Base-by-base conservation (phyloP, 1,140 invertebrate genomes). In the Augochlora pura region DNA sequence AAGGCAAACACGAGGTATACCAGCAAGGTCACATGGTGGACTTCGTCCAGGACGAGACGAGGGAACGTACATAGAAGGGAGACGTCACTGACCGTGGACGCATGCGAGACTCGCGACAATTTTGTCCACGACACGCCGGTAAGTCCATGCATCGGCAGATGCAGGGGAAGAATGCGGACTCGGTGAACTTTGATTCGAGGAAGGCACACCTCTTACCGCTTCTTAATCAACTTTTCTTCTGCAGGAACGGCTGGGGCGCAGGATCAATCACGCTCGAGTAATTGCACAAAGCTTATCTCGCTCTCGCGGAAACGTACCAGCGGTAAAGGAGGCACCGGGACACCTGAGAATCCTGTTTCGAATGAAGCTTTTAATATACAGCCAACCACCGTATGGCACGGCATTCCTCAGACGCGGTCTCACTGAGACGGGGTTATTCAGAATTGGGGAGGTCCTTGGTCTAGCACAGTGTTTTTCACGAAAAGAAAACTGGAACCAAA, bases 61-160 rank as follows among this genome's bases (percentile, higher is more conserved):
- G 74, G 49, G 78, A 83, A 57, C 81, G 32, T 68, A 69, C 62
- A 60, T 76, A 76, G 67, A 63, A 79, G 54, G 70, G 52, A 81
- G 78, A 84, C 86, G 85, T 87, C 82, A 87, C 85, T 87, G 82
- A 86, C 84, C 85, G 84, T 80, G 65, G 65, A 77, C 73, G 77
- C 84, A 77, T 73, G 76, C 72, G 84, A 76, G 75, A 76, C 85
- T 80, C 84, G 83, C 76, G 84, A 85, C 72, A 82, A 82, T 86
- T 86, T 86, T 60, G 67, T 78, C 67, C 59, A 57, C 70, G 71
- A 76, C 71, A 57, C 62, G 62, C 65, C 54, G 49, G 65, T 54
- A 54, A 64, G 72, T 72, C 60, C 81, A 59, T 63, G 52, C 75
- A 75, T 71, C 77, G 83, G 77, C 77, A 62, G 69, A 78, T 77